These are phyloP conservation scores for Drosophila bocqueti DNA, from an alignment of 1,140 invertebrate genomes.

Conservation along the genomic window DNA sequence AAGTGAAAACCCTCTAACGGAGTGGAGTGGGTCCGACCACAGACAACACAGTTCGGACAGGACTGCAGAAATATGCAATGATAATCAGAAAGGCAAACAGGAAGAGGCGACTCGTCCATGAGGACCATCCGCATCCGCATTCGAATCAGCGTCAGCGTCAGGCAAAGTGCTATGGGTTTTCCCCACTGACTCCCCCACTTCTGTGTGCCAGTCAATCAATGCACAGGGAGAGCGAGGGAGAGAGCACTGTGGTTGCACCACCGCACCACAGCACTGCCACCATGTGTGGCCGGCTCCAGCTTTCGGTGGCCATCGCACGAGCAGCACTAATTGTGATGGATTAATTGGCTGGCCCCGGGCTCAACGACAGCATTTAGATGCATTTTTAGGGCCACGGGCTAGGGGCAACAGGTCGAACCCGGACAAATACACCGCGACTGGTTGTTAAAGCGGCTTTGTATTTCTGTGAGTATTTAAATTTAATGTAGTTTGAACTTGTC, in stretches of 20 bases:
- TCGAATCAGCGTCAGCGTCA: neutral
- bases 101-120: slow-evolving; percentile 32
- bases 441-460: neutral
- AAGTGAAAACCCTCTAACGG: slow-evolving; percentile 15
- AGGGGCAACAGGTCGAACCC: slow-evolving; percentile 5
- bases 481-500: neutral
- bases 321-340: slow-evolving; percentile 42
- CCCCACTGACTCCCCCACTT: neutral
- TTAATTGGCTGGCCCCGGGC: slow-evolving; percentile 32
- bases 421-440: neutral
- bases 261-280: slow-evolving; percentile 5
- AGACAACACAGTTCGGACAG: slow-evolving; percentile 22
- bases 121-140: slow-evolving; percentile 32
- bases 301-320: slow-evolving; percentile 1
- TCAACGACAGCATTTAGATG: slow-evolving; percentile 20
- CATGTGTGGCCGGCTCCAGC: neutral
- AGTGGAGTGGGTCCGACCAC: slow-evolving; percentile 8
- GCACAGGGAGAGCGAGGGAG: neutral
- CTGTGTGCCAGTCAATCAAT: slow-evolving; percentile 62
- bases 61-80: slow-evolving; percentile 57
- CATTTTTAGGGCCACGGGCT: slow-evolving; percentile 21
- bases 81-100: slow-evolving; percentile 68
- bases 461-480: neutral
- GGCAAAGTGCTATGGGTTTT: slow-evolving; percentile 24
- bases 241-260: slow-evolving; percentile 23